A percentile compares a stretch with the other conserved stretches of the same genome.
phyloP scores from a whole-genome alignment of 1,140 invertebrate species.

The Watersipora subatra region DNA sequence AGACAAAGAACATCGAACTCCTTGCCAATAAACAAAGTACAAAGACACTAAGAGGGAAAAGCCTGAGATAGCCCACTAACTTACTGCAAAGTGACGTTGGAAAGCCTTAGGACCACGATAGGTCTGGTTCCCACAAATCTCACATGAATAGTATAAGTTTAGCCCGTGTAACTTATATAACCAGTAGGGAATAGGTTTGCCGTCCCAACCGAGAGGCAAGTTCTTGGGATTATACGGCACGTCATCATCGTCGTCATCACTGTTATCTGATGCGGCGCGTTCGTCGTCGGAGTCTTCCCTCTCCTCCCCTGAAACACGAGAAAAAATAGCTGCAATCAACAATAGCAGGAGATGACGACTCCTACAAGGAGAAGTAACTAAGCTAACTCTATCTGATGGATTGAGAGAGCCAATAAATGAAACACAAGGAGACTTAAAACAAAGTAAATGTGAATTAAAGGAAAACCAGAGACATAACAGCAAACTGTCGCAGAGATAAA shows the following conservation, averaged over 20 bases:
- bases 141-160: conserved; percentile 97
- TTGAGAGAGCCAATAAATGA: background rate
- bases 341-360: background rate
- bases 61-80: too few species aligned
- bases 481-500: too few species aligned
- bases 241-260: conserved; percentile 61
- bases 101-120: conserved; percentile 99
- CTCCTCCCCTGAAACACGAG: conserved; percentile 17
- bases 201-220: conserved; percentile 96
- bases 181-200: conserved; percentile 99
- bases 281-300: conserved; percentile 51
- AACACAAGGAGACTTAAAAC: background rate
- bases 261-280: conserved; percentile 65
- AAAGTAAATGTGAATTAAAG: too few species aligned
- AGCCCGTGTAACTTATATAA: conserved; percentile 96
- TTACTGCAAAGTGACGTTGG: conserved; percentile 87
- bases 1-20: too few species aligned
- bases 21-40: too few species aligned
- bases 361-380: background rate
- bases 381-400: background rate
- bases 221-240: conserved; percentile 99
- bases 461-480: too few species aligned
- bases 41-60: too few species aligned
- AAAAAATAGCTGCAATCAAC: too few species aligned
- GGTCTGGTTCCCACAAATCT: conserved; percentile 98